Evolutionary conservation across 2,888 invertebrate genomes (phyloP).

Genomic region (Dyspetes luteomarginatus): DNA sequence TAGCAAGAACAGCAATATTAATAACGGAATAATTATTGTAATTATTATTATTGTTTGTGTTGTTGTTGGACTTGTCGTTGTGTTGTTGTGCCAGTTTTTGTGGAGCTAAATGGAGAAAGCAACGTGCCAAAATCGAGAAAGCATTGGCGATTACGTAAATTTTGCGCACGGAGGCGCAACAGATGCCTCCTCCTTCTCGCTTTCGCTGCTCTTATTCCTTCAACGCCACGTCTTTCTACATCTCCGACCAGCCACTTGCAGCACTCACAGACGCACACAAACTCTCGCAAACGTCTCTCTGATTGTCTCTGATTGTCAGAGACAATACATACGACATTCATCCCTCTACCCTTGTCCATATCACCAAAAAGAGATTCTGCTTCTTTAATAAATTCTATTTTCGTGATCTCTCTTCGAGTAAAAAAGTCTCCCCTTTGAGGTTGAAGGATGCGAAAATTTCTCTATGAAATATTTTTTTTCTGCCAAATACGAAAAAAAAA

Average conservation of each 20-base stretch:
- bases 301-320: slow-evolving; percentile 16
- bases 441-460: slow-evolving; percentile 58
- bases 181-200: slow-evolving; percentile 76
- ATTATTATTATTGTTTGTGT: not conserved
- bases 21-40: slow-evolving; percentile 60
- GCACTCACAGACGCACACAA: slow-evolving; percentile 34
- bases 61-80: too few relatives aligned
- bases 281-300: slow-evolving; percentile 44
- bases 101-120: slow-evolving; percentile 43
- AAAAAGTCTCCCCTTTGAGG: slow-evolving; percentile 68
- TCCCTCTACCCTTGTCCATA: slow-evolving; percentile 13
- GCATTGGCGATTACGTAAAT: slow-evolving; percentile 81
- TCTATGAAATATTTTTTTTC: not conserved
- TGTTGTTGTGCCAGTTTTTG: too few relatives aligned
- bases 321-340: slow-evolving; percentile 24
- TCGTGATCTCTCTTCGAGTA: slow-evolving; percentile 55
- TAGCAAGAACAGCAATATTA: too few relatives aligned
- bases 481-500: not conserved
- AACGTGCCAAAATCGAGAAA: slow-evolving; percentile 58
- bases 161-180: slow-evolving; percentile 82
- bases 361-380: not conserved
- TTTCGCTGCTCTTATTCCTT: slow-evolving; percentile 57
- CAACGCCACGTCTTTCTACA: slow-evolving; percentile 68
- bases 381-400: slow-evolving; percentile 69
- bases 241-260: slow-evolving; percentile 53